Evolutionary conservation across 2,113 vertebrate genomes (phyloP).

Genomic region (Calidris pygmaea): DNA sequence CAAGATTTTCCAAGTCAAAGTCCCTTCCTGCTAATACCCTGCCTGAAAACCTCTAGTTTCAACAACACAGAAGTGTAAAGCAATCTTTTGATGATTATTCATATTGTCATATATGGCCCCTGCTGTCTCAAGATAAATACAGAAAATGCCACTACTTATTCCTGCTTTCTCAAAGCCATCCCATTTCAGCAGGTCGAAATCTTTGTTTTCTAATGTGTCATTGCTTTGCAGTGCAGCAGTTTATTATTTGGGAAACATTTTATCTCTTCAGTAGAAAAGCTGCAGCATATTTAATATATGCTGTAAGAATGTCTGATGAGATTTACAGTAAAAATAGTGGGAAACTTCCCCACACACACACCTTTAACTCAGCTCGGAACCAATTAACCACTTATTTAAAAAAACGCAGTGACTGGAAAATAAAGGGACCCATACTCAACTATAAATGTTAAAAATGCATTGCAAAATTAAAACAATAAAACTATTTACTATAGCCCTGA

Average conservation of each 20-base stretch:
- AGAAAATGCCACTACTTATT: background rate
- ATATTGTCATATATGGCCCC: background rate
- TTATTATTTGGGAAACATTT: background rate
- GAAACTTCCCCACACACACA: background rate
- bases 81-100: background rate
- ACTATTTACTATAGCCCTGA: background rate
- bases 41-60: accelerated
- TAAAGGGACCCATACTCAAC: background rate
- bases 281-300: background rate
- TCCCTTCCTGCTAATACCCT: accelerated
- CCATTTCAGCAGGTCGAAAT: background rate
- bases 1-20: background rate
- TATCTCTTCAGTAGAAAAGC: background rate
- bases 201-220: background rate
- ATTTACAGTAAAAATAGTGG: background rate
- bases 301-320: background rate
- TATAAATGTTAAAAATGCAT: background rate
- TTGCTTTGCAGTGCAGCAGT: background rate
- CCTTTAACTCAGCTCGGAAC: background rate
- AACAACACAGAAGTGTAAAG: background rate
- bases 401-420: background rate
- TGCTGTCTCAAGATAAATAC: background rate
- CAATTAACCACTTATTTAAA: background rate
- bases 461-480: background rate
- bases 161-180: background rate